Conservation (phyloP, 2,888 invertebrate species). For the Lasioglossum morio region DNA sequence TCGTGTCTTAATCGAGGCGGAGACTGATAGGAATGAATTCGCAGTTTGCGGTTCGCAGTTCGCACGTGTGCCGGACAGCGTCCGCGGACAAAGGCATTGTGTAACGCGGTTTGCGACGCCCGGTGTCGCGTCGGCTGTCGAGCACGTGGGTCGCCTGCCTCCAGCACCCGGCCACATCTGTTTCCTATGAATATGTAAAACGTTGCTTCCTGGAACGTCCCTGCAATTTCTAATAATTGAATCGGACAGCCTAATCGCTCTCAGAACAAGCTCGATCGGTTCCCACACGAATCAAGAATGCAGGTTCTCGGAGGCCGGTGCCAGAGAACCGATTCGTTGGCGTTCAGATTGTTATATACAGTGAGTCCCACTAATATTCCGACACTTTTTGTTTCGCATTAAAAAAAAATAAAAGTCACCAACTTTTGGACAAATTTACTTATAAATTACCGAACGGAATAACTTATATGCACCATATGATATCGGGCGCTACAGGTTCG, state of each 20-base stretch:
- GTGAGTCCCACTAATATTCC: no score
- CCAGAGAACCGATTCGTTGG: no score
- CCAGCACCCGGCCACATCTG: conserved; percentile 23
- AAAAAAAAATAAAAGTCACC: no score
- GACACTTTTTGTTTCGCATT: no score
- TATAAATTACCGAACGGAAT: no score
- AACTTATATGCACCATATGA: no score
- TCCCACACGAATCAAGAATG: not conserved
- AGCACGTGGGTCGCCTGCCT: conserved; percentile 44
- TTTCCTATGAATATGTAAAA: conserved; percentile 33
- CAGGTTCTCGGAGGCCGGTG: not conserved
- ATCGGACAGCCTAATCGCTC: not conserved
- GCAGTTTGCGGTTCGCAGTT: not conserved
- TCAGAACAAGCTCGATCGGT: not conserved
- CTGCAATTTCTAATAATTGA: conserved; percentile 6
- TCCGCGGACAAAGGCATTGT: conserved; percentile 27
- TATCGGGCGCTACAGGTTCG: no score
- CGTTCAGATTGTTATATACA: no score
- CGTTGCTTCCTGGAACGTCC: conserved; percentile 25
- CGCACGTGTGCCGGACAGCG: conserved; percentile 33
- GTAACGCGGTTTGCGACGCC: not conserved
- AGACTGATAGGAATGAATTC: not conserved
- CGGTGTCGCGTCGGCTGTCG: not conserved
- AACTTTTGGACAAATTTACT: no score
- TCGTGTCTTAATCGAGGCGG: conserved; percentile 3